Percentiles rank a stretch among this genome's conserved stretches.
These are phyloP conservation scores for Melanaphis sacchari DNA, from an alignment of 1,140 invertebrate genomes.

Conservation along the genomic window DNA sequence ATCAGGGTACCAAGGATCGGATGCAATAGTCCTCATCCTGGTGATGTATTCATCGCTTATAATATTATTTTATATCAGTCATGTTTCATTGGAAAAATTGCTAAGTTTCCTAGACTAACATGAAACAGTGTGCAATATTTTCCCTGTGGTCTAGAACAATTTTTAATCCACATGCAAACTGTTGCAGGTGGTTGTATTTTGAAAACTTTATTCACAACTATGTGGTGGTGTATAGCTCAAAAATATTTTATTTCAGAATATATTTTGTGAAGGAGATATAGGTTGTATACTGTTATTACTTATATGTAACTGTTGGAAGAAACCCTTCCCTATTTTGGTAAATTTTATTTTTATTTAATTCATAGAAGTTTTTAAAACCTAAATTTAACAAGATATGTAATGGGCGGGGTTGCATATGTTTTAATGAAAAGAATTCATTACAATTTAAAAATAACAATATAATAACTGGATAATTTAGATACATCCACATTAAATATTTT, in stretches of 20 bases:
- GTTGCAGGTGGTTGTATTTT: conserved; percentile 41
- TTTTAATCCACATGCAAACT: background rate
- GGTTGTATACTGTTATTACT: background rate
- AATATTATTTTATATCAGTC: background rate
- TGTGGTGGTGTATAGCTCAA: background rate
- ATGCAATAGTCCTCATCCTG: background rate
- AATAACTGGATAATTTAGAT: background rate
- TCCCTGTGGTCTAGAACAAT: background rate
- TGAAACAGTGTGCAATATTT: background rate
- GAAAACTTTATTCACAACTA: background rate
- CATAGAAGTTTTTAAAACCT: background rate
- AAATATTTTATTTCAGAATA: background rate
- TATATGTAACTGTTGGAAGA: conserved; percentile 8
- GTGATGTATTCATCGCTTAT: background rate
- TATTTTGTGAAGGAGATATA: conserved; percentile 3
- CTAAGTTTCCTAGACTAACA: background rate
- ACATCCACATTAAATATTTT: conserved; percentile 28
- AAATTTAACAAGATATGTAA: background rate
- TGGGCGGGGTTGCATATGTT: background rate
- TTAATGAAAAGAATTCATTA: background rate
- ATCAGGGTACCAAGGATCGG: background rate
- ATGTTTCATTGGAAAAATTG: background rate
- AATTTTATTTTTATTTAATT: conserved; percentile 16
- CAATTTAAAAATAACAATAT: background rate
- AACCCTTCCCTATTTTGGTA: background rate